phyloP scores from a whole-genome alignment of 2,113 vertebrate species.

The Phoenicopterus ruber region DNA sequence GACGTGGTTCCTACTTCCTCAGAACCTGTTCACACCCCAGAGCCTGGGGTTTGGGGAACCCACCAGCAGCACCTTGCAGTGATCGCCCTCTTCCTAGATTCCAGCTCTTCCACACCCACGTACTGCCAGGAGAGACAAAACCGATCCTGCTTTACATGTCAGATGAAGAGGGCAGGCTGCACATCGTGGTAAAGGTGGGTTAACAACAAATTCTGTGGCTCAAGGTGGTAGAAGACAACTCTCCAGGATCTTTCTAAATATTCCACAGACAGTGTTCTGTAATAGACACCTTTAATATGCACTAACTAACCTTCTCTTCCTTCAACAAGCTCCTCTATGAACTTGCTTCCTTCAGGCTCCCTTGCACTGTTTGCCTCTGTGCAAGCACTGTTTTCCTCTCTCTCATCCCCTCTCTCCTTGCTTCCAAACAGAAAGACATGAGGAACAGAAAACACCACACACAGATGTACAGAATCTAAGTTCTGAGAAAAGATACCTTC shows the following conservation, averaged over 20 bases:
- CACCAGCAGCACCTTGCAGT: fast-evolving
- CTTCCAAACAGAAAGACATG: not conserved
- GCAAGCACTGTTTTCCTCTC: not conserved
- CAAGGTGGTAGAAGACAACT: not conserved
- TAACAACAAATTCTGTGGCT: not conserved
- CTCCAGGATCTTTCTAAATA: not conserved
- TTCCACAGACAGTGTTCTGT: fast-evolving
- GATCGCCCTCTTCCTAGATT: not conserved
- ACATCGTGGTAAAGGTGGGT: not conserved
- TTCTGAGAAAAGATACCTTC: not conserved
- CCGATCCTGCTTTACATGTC: not conserved
- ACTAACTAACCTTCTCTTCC: not conserved
- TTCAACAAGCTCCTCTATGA: not conserved
- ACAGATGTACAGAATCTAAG: not conserved
- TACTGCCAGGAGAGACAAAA: not conserved
- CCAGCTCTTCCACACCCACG: not conserved
- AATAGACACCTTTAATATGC: not conserved
- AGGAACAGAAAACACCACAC: not conserved
- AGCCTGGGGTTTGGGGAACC: not conserved
- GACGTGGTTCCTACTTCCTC: fast-evolving
- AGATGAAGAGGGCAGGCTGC: not conserved
- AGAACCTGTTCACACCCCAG: not conserved
- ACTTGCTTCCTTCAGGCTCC: not conserved
- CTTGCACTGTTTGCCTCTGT: not conserved
- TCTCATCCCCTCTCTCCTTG: not conserved